Evolutionary conservation across 2,113 vertebrate genomes (phyloP).

Genomic region (Panurus biarmicus): DNA sequence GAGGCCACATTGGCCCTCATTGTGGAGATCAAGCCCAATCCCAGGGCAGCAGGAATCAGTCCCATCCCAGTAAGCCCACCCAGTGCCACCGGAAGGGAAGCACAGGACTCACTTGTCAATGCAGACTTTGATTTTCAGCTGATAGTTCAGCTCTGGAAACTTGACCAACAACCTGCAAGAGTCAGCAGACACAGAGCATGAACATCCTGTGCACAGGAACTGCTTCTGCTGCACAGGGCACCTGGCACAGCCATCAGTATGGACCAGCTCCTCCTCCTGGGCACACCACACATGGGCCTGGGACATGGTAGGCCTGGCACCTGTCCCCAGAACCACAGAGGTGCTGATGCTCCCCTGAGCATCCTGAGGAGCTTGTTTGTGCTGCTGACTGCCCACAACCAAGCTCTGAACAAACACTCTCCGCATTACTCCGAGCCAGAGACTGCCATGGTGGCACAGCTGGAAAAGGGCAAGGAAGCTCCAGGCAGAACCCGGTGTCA

Average conservation of each 20-base stretch:
- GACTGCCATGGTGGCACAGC: neutral
- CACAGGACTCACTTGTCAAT: constrained; percentile 93
- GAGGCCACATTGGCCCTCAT: rapidly evolving
- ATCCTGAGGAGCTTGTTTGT: rapidly evolving
- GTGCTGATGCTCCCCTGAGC: neutral
- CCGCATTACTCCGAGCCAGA: rapidly evolving
- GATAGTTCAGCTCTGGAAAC: constrained; percentile 97
- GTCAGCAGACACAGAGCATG: neutral
- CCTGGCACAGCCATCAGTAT: neutral
- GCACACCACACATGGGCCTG: rapidly evolving
- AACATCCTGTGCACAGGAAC: neutral
- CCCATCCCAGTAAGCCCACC: neutral
- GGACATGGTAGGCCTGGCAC: neutral
- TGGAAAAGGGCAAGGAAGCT: neutral
- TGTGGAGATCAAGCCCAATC: neutral
- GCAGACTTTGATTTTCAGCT: constrained; percentile 99
- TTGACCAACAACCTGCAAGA: constrained; percentile 89
- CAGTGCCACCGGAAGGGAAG: neutral
- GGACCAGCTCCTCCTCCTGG: neutral
- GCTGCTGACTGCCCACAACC: neutral
- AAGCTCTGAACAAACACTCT: neutral
- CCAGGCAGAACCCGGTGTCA: neutral
- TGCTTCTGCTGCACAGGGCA: neutral
- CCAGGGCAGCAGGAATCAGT: neutral
- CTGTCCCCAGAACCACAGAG: neutral